Evolutionary conservation across 2,113 vertebrate species (phyloP), one percentile per base, ranked within the genome.

Genomic region (Mobula birostris): DNA sequence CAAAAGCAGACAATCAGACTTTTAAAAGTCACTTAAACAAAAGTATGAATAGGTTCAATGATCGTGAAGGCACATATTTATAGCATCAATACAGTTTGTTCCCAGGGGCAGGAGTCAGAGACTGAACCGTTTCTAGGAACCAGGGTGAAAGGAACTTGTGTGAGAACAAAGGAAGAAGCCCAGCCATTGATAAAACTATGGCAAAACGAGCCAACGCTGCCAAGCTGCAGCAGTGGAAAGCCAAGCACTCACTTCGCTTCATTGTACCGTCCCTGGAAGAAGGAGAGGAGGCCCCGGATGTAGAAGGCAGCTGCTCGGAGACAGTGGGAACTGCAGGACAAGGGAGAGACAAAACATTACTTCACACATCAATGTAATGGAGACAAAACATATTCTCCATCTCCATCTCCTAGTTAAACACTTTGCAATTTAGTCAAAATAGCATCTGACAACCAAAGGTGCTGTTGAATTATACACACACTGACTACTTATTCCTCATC

Each of bases 221-320:
- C 70, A 56, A 11, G 40, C 32, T 91, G 88, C 70, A 5, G 11
- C 91, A 21, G 91, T 56, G 70, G 91, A 74, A 93, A 93, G 63
- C 19, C 68, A 48, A 93, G 76, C 94, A 96, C 98, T 96, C 96
- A 99, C 99, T 99, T 99, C 94, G 99, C 99, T 96, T 99, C 99
- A 0, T 99, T 99, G 97, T 99, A 99, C 91, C 99, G 98, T 93
- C 99, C 99, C 96, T 99, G 99, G 95, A 99, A 99, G 95, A 99
- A 99, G 95, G 99, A 99, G 95, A 99, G 98, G 40, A 99, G 98
- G 7, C 99, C 99, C 1, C 99, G 97, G 95, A 99, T 99, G 94
- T 99, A 99, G 96, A 99, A 99, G 2, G 99, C 99, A 0, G 99
- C 99, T 0, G 99, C 99, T 5, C 99, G 97, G 0, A 99, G 97